These are phyloP conservation scores for Xestia rhomboidea DNA, from an alignment of 2,888 invertebrate species.

Conservation along the genomic window DNA sequence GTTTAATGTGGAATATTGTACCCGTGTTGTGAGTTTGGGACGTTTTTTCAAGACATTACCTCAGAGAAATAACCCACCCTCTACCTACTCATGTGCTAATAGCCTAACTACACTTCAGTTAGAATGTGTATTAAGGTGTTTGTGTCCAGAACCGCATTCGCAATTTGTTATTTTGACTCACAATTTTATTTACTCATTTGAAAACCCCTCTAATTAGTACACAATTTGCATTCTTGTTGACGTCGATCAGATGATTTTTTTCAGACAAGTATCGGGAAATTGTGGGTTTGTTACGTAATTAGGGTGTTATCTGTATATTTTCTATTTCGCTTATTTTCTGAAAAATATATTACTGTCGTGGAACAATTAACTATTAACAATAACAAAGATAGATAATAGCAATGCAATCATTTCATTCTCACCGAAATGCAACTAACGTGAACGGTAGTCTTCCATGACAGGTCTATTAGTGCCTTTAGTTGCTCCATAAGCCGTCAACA, in stretches of 20 bases:
- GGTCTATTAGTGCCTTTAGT: background rate
- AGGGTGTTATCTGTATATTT: background rate
- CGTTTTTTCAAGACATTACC: background rate
- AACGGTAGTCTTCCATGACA: background rate
- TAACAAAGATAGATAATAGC: background rate
- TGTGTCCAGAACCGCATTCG: background rate
- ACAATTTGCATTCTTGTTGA: background rate
- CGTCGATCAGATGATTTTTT: background rate
- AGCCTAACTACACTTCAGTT: background rate
- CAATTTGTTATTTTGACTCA: background rate
- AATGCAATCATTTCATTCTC: too few species aligned
- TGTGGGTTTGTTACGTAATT: background rate
- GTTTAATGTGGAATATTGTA: background rate
- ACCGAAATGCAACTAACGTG: background rate
- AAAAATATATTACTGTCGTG: background rate
- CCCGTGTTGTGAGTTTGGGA: background rate
- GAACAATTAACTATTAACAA: background rate
- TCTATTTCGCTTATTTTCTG: background rate
- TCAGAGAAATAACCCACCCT: too few species aligned
- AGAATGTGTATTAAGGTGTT: background rate
- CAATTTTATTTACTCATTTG: background rate
- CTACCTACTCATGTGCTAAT: background rate
- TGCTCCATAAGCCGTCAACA: background rate
- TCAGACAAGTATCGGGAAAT: background rate
- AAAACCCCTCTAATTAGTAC: background rate